Conservation (phyloP, 1,140 invertebrate species). For the Odontomachus brunneus region DNA sequence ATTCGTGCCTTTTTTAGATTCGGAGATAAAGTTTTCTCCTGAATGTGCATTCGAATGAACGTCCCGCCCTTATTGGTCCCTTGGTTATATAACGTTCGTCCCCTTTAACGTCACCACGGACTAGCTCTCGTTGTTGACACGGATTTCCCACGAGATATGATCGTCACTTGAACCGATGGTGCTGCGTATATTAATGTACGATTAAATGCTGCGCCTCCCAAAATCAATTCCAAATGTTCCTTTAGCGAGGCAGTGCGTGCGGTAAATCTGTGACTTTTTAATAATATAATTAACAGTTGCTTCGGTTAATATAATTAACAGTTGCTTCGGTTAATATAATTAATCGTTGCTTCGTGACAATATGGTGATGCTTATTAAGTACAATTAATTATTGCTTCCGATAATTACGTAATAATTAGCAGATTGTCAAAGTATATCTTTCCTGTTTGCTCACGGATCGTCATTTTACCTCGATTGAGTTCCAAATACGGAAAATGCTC, state of each 20-base stretch:
- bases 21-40: constrained; percentile 1
- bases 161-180: constrained; percentile 9
- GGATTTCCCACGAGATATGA: constrained; percentile 43
- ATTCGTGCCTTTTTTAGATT: constrained; percentile 7
- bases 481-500: background rate
- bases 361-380: too few relatives aligned
- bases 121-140: constrained; percentile 41
- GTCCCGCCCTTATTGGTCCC: constrained; percentile 10
- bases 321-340: too few relatives aligned
- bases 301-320: too few relatives aligned
- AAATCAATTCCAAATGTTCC: too few relatives aligned
- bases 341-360: too few relatives aligned
- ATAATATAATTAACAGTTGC: background rate
- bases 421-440: background rate
- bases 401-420: background rate
- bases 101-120: constrained; percentile 31
- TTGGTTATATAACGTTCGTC: constrained; percentile 11
- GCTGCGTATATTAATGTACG: background rate
- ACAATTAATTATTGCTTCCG: background rate
- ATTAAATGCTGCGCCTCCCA: background rate
- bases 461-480: background rate
- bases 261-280: too few relatives aligned
- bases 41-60: constrained; percentile 9
- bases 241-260: too few relatives aligned
- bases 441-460: background rate